phyloP scores from a whole-genome alignment of 1,140 invertebrate genomes.

The Brachionus plicatilis region DNA sequence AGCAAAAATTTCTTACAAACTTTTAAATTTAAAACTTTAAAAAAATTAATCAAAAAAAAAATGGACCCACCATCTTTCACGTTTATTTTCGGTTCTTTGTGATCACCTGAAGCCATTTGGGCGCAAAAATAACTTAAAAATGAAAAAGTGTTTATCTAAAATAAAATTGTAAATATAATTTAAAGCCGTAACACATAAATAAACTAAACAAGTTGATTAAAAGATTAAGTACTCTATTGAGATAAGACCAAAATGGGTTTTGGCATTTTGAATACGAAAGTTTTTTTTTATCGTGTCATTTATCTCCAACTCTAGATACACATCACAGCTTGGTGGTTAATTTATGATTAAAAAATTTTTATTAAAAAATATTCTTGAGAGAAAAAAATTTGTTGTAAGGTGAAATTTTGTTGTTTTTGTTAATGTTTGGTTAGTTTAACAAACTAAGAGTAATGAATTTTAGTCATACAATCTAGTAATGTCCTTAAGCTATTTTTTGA shows the following conservation, averaged over 20 bases:
- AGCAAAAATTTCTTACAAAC: not conserved
- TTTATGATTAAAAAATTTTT: not conserved
- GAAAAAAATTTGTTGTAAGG: not conserved
- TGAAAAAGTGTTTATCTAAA: not conserved
- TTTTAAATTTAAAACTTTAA: not conserved
- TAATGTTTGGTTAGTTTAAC: not conserved
- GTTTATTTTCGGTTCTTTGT: not conserved
- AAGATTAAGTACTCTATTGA: not conserved
- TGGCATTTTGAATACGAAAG: not conserved
- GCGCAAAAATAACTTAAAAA: not conserved
- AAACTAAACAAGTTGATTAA: not conserved
- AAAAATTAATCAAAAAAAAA: not conserved
- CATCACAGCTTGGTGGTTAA: not conserved
- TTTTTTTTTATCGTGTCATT: not conserved
- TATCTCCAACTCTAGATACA: not conserved
- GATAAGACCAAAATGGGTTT: not conserved
- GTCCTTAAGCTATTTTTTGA: not conserved
- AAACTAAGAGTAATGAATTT: not conserved
- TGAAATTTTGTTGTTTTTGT: not conserved
- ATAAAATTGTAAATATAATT: not conserved
- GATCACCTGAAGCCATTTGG: not conserved
- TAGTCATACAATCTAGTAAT: not conserved
- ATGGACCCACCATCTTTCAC: not conserved
- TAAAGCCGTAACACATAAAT: not conserved
- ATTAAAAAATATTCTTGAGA: not conserved